phyloP scores from a whole-genome alignment of 2,113 vertebrate genomes.

The Piprites chloris region DNA sequence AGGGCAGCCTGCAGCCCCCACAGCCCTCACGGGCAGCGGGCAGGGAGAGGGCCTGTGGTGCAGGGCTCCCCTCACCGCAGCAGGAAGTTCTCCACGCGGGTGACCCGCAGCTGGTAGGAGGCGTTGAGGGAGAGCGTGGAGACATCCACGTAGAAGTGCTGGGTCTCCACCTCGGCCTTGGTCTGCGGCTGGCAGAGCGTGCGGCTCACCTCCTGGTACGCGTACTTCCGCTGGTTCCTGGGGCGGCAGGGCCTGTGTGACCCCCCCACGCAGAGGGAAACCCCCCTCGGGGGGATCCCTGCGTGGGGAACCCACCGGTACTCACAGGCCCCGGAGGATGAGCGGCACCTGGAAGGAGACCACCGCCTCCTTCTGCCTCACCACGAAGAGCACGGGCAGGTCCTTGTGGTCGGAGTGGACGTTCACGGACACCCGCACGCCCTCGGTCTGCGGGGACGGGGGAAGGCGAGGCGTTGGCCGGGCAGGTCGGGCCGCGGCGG shows the following conservation, averaged over 20 bases:
- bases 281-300: not conserved
- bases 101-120: slow-evolving; percentile 87
- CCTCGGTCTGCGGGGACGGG: slow-evolving; percentile 80
- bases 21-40: not conserved
- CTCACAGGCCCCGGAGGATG: slow-evolving; percentile 94
- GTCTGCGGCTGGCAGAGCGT: slow-evolving; percentile 92
- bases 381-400: slow-evolving; percentile 87
- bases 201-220: slow-evolving; percentile 89
- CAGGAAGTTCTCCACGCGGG: slow-evolving; percentile 88
- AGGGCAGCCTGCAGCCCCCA: rapidly evolving
- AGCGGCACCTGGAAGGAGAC: slow-evolving; percentile 96
- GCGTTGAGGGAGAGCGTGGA: slow-evolving; percentile 86
- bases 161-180: slow-evolving; percentile 80
- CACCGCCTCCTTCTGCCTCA: slow-evolving; percentile 93
- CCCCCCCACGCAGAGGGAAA: not conserved
- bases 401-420: slow-evolving; percentile 78
- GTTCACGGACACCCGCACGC: slow-evolving; percentile 89
- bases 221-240: slow-evolving; percentile 94
- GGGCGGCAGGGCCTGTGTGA: not conserved
- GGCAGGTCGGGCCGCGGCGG: not conserved
- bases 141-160: slow-evolving; percentile 93
- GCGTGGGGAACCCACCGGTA: not conserved
- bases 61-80: slow-evolving; percentile 75
- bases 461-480: not conserved
- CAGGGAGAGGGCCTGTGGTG: rapidly evolving